Conservation (phyloP, 2,888 invertebrate species). For the Imbricaverruca yamaguchii region DNA sequence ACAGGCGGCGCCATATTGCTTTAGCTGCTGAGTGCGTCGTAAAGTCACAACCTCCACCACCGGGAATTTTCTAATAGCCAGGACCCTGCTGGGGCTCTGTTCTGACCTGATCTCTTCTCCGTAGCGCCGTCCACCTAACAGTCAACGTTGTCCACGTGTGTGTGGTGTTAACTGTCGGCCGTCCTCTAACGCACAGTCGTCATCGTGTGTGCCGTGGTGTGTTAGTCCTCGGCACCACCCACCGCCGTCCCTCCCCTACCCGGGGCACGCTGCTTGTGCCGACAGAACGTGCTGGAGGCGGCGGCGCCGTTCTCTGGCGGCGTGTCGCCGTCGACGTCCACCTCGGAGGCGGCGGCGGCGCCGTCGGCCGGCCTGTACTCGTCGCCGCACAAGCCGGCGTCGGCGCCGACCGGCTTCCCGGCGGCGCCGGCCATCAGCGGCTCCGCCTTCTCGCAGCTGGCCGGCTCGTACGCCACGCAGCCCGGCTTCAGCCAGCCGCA, state of each 20-base stretch:
- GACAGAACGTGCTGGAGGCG: neutral
- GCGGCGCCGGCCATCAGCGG: neutral
- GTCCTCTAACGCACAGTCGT: no score
- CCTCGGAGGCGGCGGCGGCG: neutral
- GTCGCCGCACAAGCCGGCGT: neutral
- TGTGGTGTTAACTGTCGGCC: no score
- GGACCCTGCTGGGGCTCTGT: no score
- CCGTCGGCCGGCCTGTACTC: conserved; percentile 1
- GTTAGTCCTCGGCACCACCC: neutral
- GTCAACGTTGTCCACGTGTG: no score
- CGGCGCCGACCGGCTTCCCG: neutral
- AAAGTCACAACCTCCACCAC: no score
- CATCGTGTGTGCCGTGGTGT: neutral
- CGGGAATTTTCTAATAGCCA: no score
- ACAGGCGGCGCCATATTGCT: no score
- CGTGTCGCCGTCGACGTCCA: neutral
- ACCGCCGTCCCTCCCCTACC: neutral
- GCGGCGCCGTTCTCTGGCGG: neutral
- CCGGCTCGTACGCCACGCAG: neutral
- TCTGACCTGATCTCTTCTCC: no score
- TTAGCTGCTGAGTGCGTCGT: no score
- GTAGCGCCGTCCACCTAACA: no score
- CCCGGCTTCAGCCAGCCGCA: neutral
- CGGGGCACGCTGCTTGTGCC: neutral
- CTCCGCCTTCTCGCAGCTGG: neutral